phyloP scores from a whole-genome alignment of 2,113 vertebrate species.

The Neodontobutis hainanensis region DNA sequence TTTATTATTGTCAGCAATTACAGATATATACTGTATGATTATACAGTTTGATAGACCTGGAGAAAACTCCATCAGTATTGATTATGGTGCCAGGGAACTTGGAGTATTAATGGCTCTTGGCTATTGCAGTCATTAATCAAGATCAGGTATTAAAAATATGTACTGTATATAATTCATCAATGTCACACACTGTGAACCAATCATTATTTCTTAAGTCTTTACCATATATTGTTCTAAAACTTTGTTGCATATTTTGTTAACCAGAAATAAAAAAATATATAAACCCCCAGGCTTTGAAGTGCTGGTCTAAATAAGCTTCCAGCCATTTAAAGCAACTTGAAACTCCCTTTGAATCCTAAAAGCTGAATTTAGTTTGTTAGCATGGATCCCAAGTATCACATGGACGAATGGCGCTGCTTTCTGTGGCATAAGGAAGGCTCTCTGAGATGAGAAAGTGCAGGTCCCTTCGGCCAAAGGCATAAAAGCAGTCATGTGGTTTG shows the following conservation, averaged over 20 bases:
- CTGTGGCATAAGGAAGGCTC: constrained; percentile 13
- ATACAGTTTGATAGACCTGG: constrained; percentile 25
- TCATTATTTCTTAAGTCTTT: neutral
- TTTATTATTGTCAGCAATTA: constrained; percentile 57
- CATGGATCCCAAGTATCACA: constrained; percentile 37
- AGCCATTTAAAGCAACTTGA: constrained; percentile 42
- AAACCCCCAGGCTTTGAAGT: constrained; percentile 15
- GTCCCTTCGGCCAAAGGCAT: constrained; percentile 45
- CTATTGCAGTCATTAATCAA: constrained; percentile 51
- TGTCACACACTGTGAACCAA: constrained; percentile 5
- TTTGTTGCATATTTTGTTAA: constrained; percentile 7
- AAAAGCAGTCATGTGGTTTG: constrained; percentile 51
- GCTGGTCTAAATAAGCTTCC: constrained; percentile 17
- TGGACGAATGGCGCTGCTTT: constrained; percentile 33
- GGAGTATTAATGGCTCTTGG: constrained; percentile 39
- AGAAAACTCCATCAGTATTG: constrained; percentile 39
- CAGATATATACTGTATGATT: constrained; percentile 40
- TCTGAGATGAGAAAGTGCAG: constrained; percentile 34
- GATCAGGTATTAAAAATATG: constrained; percentile 7
- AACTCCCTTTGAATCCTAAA: constrained; percentile 42
- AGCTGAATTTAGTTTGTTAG: constrained; percentile 48
- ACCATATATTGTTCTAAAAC: no score
- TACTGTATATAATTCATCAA: neutral
- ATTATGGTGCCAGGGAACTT: constrained; percentile 42
- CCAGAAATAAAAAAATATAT: neutral